A percentile compares a stretch with the other conserved stretches of the same genome.
phyloP scores from a whole-genome alignment of 1,140 invertebrate genomes.

The Drosophila varians region DNA sequence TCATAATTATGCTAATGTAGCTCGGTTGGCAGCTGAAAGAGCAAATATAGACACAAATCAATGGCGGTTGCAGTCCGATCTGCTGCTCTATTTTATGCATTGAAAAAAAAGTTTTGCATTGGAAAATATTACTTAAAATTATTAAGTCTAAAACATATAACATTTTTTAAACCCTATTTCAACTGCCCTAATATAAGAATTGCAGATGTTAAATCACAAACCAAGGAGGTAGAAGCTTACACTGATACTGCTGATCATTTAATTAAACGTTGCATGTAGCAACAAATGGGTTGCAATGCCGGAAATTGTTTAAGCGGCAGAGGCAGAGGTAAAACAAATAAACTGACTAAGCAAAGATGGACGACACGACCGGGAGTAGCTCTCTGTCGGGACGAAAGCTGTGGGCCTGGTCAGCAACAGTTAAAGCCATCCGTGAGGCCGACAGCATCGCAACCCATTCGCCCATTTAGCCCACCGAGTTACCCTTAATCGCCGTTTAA shows the following conservation, averaged over 20 bases:
- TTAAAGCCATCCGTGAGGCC: not conserved
- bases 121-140: too few species aligned
- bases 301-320: slow-evolving; percentile 70
- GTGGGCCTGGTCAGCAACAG: slow-evolving; percentile 10
- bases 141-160: not conserved
- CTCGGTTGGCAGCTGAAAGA: slow-evolving; percentile 26
- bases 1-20: slow-evolving; percentile 74
- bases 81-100: slow-evolving; percentile 7
- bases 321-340: not conserved
- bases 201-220: too few species aligned
- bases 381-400: slow-evolving; percentile 2
- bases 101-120: not conserved
- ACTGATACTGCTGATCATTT: slow-evolving; percentile 41
- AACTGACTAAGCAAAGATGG: slow-evolving; percentile 25
- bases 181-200: too few species aligned
- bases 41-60: slow-evolving; percentile 63
- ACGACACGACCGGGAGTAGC: not conserved
- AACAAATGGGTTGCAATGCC: slow-evolving; percentile 59
- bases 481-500: slow-evolving; percentile 71
- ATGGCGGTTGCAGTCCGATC: slow-evolving; percentile 30
- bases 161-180: too few species aligned
- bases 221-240: too few species aligned
- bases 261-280: slow-evolving; percentile 64
- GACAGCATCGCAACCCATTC: not conserved
- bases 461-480: slow-evolving; percentile 10